Percentiles rank a stretch among this genome's conserved stretches.
phyloP scores from a whole-genome alignment of 2,888 invertebrate species.

The Camptogramma bilineatum region DNA sequence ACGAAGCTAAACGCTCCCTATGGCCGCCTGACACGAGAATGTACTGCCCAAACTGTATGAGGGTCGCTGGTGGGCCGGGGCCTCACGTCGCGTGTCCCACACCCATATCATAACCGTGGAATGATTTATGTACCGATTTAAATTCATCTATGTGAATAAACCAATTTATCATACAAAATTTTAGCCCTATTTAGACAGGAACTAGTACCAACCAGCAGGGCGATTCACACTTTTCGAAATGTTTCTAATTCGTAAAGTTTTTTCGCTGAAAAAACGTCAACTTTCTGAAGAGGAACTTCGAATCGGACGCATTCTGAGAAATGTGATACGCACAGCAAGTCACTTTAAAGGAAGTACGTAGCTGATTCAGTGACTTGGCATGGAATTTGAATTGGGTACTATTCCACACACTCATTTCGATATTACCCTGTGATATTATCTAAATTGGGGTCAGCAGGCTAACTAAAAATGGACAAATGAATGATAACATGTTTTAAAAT shows the following conservation, averaged over 20 bases:
- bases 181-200: not conserved
- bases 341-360: no score
- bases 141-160: not conserved
- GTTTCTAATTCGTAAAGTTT: no score
- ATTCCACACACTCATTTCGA: no score
- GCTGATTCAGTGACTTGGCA: no score
- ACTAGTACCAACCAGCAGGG: no score
- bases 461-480: constrained; percentile 4
- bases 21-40: not conserved
- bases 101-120: not conserved
- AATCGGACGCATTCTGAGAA: no score
- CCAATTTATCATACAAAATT: not conserved
- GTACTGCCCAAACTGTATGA: not conserved
- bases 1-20: constrained; percentile 4
- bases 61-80: not conserved
- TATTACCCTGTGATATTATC: no score
- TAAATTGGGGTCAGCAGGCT: constrained; percentile 9
- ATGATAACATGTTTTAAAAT: not conserved
- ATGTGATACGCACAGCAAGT: no score
- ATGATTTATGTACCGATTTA: not conserved
- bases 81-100: not conserved
- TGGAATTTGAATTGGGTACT: no score
- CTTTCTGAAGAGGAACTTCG: no score
- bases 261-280: no score
- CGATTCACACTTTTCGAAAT: no score